phyloP scores from a whole-genome alignment of 64 coral and sea anemone species.

The Hydrozoanthus tunicans region DNA sequence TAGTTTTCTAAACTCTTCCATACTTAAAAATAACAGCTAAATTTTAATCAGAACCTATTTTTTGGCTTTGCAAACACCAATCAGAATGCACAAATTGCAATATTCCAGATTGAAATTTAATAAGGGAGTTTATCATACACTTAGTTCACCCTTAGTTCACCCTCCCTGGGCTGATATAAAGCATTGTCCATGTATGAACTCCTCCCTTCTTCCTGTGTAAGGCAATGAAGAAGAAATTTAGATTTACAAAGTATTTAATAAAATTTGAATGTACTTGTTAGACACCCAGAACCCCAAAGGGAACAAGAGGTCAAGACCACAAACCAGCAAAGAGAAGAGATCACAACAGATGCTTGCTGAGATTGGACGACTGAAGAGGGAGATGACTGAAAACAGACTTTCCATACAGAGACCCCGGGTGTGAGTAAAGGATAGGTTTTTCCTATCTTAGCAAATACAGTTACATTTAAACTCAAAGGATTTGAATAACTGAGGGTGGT shows the following conservation, averaged over 20 bases:
- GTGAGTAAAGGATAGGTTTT: conserved; percentile 55
- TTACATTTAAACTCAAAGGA: background rate
- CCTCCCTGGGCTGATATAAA: no score
- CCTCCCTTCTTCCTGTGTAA: no score
- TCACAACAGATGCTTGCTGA: conserved; percentile 81
- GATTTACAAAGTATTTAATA: background rate
- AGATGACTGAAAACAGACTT: conserved; percentile 70
- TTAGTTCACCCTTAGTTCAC: no score
- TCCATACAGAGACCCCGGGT: conserved; percentile 67
- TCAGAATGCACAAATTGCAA: no score
- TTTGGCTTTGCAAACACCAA: no score
- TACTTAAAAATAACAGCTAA: no score
- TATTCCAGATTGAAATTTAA: no score
- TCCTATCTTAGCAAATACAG: background rate
- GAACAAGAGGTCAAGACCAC: conserved; percentile 27
- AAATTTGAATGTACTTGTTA: background rate
- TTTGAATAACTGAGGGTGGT: no score
- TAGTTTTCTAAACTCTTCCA: no score
- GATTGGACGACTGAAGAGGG: conserved; percentile 62
- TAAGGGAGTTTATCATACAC: no score
- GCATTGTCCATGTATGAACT: no score
- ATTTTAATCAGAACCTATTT: no score
- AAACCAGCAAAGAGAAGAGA: conserved; percentile 60
- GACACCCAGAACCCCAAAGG: conserved; percentile 19
- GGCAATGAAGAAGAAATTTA: background rate